Evolutionary conservation across 2,888 invertebrate species (phyloP).

Genomic region (Lithosia quadra): DNA sequence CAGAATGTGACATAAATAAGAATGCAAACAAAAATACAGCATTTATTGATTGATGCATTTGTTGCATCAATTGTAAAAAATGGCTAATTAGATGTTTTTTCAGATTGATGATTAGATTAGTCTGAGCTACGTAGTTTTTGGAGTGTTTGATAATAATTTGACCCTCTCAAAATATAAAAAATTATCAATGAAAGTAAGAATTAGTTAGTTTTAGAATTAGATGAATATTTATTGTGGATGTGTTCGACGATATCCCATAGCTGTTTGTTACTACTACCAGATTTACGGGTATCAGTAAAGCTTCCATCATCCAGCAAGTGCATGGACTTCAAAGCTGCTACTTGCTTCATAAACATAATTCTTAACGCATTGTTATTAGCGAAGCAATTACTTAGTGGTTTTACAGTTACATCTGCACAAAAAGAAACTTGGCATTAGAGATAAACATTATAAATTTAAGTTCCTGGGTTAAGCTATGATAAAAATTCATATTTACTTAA

Average conservation of each 20-base stretch:
- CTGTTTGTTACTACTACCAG: neutral
- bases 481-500: conserved; percentile 68
- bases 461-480: neutral
- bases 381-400: neutral
- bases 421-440: neutral
- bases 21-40: neutral
- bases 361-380: neutral
- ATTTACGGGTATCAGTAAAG: neutral
- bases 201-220: no score
- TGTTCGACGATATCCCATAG: neutral
- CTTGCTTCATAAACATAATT: conserved; percentile 15
- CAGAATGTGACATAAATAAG: neutral
- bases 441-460: neutral
- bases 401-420: conserved; percentile 8
- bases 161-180: neutral
- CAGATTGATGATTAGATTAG: no score
- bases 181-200: neutral
- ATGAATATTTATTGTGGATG: neutral
- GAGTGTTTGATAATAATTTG: no score
- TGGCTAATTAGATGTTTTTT: no score
- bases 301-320: conserved; percentile 3
- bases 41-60: no score
- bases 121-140: no score
- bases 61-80: neutral
- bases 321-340: conserved; percentile 15